Percentiles rank a stretch among this genome's conserved stretches.
These are phyloP conservation scores for Tetramorium alpestre DNA, from an alignment of 1,140 invertebrate genomes.

Conservation along the genomic window DNA sequence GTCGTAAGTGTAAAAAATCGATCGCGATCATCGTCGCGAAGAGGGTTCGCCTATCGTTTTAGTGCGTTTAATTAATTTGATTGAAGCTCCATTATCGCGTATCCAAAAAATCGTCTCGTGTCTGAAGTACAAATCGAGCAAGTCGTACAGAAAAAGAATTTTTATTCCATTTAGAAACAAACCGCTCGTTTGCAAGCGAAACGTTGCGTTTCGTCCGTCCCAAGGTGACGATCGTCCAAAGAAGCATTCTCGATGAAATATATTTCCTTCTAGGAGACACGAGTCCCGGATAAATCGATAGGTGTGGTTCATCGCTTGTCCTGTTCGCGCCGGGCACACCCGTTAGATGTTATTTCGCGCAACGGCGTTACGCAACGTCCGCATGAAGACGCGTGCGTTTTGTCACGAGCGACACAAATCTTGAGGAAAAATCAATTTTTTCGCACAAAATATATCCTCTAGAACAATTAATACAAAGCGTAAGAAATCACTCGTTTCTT, in stretches of 20 bases:
- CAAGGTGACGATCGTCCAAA: neutral
- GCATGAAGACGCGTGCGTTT: conserved; percentile 9
- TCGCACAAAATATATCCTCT: neutral
- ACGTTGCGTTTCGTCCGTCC: neutral
- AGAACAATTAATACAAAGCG: neutral
- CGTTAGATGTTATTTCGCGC: conserved; percentile 13
- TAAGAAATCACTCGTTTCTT: neutral
- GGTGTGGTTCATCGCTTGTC: conserved; percentile 3
- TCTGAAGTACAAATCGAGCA: neutral
- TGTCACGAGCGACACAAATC: neutral
- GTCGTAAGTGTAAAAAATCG: neutral
- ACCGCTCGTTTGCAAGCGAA: neutral
- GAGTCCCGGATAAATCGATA: conserved; percentile 36
- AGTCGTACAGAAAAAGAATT: neutral
- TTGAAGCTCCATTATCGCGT: conserved; percentile 37
- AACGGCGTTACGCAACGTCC: conserved; percentile 32
- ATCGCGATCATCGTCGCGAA: conserved; percentile 29
- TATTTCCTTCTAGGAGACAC: neutral
- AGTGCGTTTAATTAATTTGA: conserved; percentile 43
- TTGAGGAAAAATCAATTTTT: neutral
- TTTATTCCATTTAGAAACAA: neutral
- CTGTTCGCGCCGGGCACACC: conserved; percentile 19
- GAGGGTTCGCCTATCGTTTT: conserved; percentile 22
- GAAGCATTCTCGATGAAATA: neutral
- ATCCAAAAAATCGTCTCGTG: neutral